phyloP scores from a whole-genome alignment of 64 coral and sea anemone species.

The Stichodactyla helianthus region DNA sequence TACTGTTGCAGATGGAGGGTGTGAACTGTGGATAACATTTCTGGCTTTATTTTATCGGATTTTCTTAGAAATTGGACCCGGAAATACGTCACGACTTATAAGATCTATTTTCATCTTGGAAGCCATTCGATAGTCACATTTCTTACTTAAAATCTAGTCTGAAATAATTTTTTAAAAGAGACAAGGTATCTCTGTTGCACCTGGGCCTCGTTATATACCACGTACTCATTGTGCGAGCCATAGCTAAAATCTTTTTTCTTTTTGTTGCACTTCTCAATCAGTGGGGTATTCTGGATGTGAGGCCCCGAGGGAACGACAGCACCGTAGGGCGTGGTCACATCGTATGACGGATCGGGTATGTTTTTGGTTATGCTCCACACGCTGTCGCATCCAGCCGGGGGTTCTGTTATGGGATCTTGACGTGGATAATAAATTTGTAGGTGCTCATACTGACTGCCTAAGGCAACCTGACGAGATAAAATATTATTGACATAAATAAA shows the following conservation, averaged over 20 bases:
- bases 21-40: too few relatives aligned
- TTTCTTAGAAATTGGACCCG: too few relatives aligned
- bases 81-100: too few relatives aligned
- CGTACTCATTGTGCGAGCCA: constrained; percentile 46
- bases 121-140: too few relatives aligned
- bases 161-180: not conserved
- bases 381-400: constrained; percentile 63
- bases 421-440: too few relatives aligned
- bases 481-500: not conserved
- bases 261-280: constrained; percentile 47
- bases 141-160: too few relatives aligned
- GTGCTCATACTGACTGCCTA: constrained; percentile 31
- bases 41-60: too few relatives aligned
- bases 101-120: too few relatives aligned
- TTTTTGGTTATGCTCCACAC: constrained; percentile 32
- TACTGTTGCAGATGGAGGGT: too few relatives aligned
- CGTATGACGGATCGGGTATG: constrained; percentile 51
- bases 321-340: constrained; percentile 82
- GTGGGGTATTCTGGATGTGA: constrained; percentile 28
- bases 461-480: constrained; percentile 35
- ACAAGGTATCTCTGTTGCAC: constrained; percentile 69
- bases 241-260: not conserved
- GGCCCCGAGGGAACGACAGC: constrained; percentile 53
- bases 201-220: constrained; percentile 78
- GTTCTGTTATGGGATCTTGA: not conserved